Evolutionary conservation across 2,113 vertebrate species (phyloP).

Genomic region (Myxocyprinus asiaticus): DNA sequence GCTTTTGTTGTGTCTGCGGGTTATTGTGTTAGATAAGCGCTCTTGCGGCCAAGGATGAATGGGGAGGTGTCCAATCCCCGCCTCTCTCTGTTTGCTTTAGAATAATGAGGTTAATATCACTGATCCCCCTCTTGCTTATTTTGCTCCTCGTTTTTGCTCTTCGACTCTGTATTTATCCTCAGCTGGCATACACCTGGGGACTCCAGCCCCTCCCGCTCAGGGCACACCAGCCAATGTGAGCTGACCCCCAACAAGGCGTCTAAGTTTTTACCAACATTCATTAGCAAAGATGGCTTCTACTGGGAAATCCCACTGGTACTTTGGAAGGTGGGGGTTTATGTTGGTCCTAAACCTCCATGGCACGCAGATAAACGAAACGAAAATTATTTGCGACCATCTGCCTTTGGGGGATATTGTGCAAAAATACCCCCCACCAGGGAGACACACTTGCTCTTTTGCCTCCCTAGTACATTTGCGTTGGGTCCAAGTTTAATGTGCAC

Average conservation of each 20-base stretch:
- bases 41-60: background rate
- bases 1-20: constrained; percentile 21
- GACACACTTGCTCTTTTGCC: too few species aligned
- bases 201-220: background rate
- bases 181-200: constrained; percentile 51
- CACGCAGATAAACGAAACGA: constrained; percentile 25
- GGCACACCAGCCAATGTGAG: background rate
- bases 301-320: constrained; percentile 31
- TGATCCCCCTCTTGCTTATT: constrained; percentile 13
- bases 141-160: background rate
- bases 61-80: constrained; percentile 30
- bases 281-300: constrained; percentile 25
- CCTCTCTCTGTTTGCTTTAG: constrained; percentile 23
- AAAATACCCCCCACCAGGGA: constrained; percentile 1
- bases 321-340: constrained; percentile 20
- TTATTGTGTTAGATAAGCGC: constrained; percentile 25
- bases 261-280: background rate
- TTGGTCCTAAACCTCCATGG: background rate
- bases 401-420: background rate
- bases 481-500: constrained; percentile 40
- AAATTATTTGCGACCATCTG: constrained; percentile 3
- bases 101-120: constrained; percentile 51
- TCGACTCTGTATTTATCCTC: background rate
- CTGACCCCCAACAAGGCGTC: background rate
- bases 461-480: background rate